Percentiles rank a stretch among this genome's conserved stretches.
Evolutionary conservation across 2,113 vertebrate species (phyloP).

Genomic region (Phyllostomus hastatus): DNA sequence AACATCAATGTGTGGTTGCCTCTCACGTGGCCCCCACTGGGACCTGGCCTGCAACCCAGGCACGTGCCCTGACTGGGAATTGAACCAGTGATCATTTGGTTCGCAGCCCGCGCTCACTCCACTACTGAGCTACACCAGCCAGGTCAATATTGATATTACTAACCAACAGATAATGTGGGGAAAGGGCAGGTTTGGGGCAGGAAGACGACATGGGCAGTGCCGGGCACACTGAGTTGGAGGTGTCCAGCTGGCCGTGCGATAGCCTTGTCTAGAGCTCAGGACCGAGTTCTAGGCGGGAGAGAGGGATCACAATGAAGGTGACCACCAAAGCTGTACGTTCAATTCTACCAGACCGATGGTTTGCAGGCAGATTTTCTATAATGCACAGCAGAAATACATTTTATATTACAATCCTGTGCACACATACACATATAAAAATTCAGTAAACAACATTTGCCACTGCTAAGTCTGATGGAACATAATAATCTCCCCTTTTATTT

Average conservation of each 20-base stretch:
- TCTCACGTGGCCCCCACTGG: no score
- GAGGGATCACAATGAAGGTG: fast-evolving
- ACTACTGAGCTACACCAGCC: no score
- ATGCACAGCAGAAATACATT: neutral
- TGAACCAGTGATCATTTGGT: no score
- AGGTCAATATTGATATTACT: neutral
- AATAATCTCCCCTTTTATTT: neutral
- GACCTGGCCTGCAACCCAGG: no score
- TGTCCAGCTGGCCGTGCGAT: no score
- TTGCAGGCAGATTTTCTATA: neutral
- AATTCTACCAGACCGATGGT: neutral
- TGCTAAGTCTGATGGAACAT: neutral
- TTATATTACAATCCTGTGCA: neutral
- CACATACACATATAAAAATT: neutral
- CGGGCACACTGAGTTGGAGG: neutral
- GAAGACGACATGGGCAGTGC: neutral
- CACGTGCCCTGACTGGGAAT: no score
- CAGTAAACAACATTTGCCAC: neutral
- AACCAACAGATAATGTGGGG: neutral
- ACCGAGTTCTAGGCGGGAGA: neutral
- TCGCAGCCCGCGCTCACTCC: no score
- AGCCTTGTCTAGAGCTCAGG: neutral
- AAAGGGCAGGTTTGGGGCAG: neutral
- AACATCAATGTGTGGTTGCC: no score
- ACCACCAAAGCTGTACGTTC: neutral